Base-by-base conservation (phyloP, 1,140 invertebrate genomes). In the Bombus soroeensis region DNA sequence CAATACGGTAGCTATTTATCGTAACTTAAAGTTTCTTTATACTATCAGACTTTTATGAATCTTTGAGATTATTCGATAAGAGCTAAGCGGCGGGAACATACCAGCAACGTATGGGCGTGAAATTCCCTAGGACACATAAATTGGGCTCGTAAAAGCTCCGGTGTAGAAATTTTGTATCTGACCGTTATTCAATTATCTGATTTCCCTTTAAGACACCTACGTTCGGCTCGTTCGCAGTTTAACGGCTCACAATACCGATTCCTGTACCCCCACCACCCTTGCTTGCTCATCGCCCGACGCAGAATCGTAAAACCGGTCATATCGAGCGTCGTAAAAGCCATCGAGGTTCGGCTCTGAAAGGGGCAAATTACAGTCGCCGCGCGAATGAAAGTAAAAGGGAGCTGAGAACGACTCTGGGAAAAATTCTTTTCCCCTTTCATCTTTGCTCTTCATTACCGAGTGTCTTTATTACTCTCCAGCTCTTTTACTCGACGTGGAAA, bases 251-350 rank as follows among this genome's bases (percentile, higher is more conserved):
- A 77, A 85, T 85, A 81, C 87, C 77, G 87, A 88, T 84, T 87
- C 64, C n/a, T 22, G 6, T 6, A 73, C 57, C 66, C 80, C 76
- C 25, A 32, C 18, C 66, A 12, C 28, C 25, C 13, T 79, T 18
- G 66, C 18, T 81, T 59, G 53, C 84, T 81, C 79, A 70, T 81
- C 78, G 84, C 47, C 66, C 77, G 71, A 62, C 39, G 70, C 43
- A 64, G 87, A 89, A 89, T 89, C 90, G 89, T 91, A 91, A 91
- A 91, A 89, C 87, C 84, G 76, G 84, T 87, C 88, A 87, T 91
- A 89, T 85, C 85, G 81, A 82, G 71, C 77, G 68, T 88, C 84
- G 90, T 91, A 91, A 91, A 90, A 89, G 88, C 76, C 71, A 71
- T 90, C 89, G 79, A 80, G 47, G 79, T 34, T 57, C 47, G 72